These are phyloP conservation scores for Trachelus stipa DNA, from an alignment of 2,888 invertebrate species.

Conservation along the genomic window DNA sequence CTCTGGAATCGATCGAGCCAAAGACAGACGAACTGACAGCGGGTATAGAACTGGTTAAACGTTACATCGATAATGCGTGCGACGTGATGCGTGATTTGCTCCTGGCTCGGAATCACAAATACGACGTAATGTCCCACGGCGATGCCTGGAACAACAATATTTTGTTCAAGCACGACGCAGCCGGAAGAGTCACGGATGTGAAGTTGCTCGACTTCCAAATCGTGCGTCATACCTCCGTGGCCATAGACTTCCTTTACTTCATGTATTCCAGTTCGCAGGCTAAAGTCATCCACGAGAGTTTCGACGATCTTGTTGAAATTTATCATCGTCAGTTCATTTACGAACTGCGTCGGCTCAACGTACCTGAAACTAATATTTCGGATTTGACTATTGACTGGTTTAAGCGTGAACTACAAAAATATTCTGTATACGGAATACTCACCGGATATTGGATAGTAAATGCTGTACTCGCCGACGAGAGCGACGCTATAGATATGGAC, in stretches of 20 bases:
- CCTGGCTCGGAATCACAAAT: constrained; percentile 23
- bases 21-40: constrained; percentile 24
- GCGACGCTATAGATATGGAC: constrained; percentile 28
- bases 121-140: constrained; percentile 50
- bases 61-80: constrained; percentile 18
- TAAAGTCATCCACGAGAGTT: constrained; percentile 36
- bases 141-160: constrained; percentile 56
- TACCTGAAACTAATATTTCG: constrained; percentile 23
- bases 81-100: constrained; percentile 32
- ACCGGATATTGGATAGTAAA: constrained; percentile 44
- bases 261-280: constrained; percentile 46
- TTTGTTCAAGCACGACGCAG: constrained; percentile 40
- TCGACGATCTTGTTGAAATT: constrained; percentile 36
- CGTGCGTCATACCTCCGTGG: constrained; percentile 44
- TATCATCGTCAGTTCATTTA: constrained; percentile 37
- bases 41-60: constrained; percentile 29
- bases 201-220: constrained; percentile 24
- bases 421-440: constrained; percentile 44
- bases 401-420: constrained; percentile 36
- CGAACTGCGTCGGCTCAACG: constrained; percentile 27
- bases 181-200: constrained; percentile 45
- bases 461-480: constrained; percentile 35
- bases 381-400: constrained; percentile 44
- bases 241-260: constrained; percentile 53
- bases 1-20: constrained; percentile 33